Percentiles rank a stretch among this genome's conserved stretches.
These are phyloP conservation scores for Onychomys leucogaster DNA, from an alignment of 2,797 vertebrate genomes.

Conservation along the genomic window DNA sequence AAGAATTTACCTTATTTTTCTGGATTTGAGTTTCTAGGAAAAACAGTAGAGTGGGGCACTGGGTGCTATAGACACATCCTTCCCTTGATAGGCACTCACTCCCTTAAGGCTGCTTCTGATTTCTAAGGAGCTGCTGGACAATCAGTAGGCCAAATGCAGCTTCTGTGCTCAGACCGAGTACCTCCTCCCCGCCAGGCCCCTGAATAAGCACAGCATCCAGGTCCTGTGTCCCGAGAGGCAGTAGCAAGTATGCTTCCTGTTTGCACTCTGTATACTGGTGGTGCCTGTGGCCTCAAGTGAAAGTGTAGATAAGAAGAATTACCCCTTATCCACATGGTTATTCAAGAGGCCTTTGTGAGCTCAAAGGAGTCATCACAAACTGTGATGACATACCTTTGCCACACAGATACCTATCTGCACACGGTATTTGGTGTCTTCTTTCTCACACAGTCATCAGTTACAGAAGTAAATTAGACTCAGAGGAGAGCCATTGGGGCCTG, in stretches of 20 bases:
- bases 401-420: not conserved
- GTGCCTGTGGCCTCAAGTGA: not conserved
- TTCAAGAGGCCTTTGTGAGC: not conserved
- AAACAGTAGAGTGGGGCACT: not conserved
- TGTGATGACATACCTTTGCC: not conserved
- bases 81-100: not conserved
- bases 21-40: conserved; percentile 18
- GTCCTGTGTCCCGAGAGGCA: not conserved
- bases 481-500: not conserved
- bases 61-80: not conserved
- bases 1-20: conserved; percentile 36
- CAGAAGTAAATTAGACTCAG: conserved; percentile 12
- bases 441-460: not conserved
- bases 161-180: not conserved
- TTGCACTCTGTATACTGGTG: not conserved
- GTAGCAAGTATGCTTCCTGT: not conserved
- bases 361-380: not conserved
- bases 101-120: not conserved
- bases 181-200: not conserved
- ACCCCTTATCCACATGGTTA: not conserved
- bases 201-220: conserved; percentile 16
- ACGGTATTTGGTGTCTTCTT: not conserved
- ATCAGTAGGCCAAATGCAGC: not conserved
- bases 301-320: conserved; percentile 32
- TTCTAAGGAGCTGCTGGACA: not conserved